A percentile compares a stretch with the other conserved stretches of the same genome.
Conservation (phyloP, 2,888 invertebrate species). For the Lycaena phlaeas region DNA sequence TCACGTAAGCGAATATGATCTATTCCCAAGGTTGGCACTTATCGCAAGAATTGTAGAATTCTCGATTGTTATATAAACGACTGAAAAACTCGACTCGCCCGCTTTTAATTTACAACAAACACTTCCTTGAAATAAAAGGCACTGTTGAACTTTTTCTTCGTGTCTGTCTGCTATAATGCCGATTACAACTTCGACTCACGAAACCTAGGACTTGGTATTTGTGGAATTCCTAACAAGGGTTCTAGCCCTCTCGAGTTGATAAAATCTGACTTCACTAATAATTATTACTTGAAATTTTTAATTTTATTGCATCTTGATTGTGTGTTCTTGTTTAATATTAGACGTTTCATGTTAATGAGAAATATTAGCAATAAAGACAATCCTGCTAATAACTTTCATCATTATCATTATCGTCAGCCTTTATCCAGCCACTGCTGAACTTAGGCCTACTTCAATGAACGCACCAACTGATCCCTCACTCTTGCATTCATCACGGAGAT, state of each 20-base stretch:
- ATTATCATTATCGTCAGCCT: too few species aligned
- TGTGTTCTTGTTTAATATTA: too few species aligned
- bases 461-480: too few species aligned
- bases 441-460: too few species aligned
- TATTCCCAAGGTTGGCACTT: conserved; percentile 44
- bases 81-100: conserved; percentile 38
- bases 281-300: background rate
- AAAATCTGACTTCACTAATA: conserved; percentile 4
- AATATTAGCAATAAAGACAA: too few species aligned
- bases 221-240: conserved; percentile 36
- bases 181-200: conserved; percentile 50
- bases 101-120: conserved; percentile 40
- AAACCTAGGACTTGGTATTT: conserved; percentile 38
- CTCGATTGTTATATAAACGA: too few species aligned
- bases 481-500: too few species aligned
- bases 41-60: too few species aligned
- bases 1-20: too few species aligned
- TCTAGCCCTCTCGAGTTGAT: conserved; percentile 13
- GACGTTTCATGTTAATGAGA: too few species aligned
- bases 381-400: too few species aligned
- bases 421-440: too few species aligned
- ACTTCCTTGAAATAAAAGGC: conserved; percentile 52
- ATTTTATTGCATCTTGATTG: background rate
- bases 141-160: conserved; percentile 40
- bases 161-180: conserved; percentile 50